Conservation (phyloP, 2,797 vertebrate species). For the Lophius americanus region DNA sequence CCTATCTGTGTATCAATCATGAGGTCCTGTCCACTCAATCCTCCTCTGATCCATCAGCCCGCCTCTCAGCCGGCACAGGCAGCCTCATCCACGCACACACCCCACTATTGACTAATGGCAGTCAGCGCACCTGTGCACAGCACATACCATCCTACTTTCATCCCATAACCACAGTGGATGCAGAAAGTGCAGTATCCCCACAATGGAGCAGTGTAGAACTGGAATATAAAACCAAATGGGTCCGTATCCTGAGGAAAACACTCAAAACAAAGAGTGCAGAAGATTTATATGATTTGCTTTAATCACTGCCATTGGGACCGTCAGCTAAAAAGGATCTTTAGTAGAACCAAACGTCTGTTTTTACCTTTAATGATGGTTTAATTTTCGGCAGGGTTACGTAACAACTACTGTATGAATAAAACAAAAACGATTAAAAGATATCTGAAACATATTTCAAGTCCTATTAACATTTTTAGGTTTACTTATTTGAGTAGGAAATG, state of each 20-base stretch:
- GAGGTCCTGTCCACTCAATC: constrained; percentile 99
- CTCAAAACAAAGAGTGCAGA: background rate
- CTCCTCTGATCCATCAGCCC: constrained; percentile 96
- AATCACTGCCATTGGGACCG: background rate
- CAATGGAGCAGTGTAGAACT: constrained; percentile 7
- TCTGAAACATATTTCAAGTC: no score
- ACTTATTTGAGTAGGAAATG: no score
- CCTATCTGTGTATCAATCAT: constrained; percentile 99
- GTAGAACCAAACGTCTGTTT: background rate
- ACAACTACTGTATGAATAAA: no score
- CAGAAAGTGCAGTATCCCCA: constrained; percentile 32
- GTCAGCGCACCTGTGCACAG: constrained; percentile 75
- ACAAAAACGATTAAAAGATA: no score
- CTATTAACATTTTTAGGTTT: no score
- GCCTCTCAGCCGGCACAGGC: constrained; percentile 58
- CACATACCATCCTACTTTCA: constrained; percentile 89
- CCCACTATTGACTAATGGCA: constrained; percentile 89
- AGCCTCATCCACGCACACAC: constrained; percentile 52
- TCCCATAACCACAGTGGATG: constrained; percentile 59
- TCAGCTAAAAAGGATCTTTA: background rate
- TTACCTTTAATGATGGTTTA: no score
- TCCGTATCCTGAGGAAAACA: background rate
- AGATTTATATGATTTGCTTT: constrained; percentile 7
- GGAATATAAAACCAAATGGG: background rate
- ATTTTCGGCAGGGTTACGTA: no score